Base-by-base conservation (phyloP, 2,113 vertebrate species). In the Echinops telfairi region DNA sequence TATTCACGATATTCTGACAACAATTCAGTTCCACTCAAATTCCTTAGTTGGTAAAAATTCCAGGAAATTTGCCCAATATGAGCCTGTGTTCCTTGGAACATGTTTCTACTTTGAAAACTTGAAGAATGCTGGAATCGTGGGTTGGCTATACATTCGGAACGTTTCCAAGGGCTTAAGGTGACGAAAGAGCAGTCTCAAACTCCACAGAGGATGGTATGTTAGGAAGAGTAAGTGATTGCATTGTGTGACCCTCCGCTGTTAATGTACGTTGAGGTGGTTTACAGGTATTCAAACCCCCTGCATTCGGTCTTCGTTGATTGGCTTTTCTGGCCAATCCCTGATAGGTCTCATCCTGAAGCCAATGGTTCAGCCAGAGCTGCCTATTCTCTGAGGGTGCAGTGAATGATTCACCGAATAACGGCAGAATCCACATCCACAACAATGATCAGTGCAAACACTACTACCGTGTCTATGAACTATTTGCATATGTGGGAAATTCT, bases 291-390 rank as follows among this genome's bases (percentile, higher is more conserved):
- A 85, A 38, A 58, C 66, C 9, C 12, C 79, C 23, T 11, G 40
- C 7, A 8, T 20, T 89, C n/a, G 68, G 22, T 76, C 40, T 88
- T 33, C 40, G 8, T 38, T 31, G 16, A 53, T 6, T 47, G n/a
- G 23, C 60, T 53, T 17, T 47, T 17, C 25, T 47, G 25, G 15
- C 11, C 40, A 60, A 73, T 11, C 25, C 23, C n/a, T 47, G 19
- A 10, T 70, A 70, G 83, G 33, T n/a, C 71, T 89, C 71, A 91
- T 11, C 62, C 38, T 64, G 33, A 91, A 92, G 47, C 83, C 76
- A 38, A 80, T 27, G 31, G 14, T 43, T 73, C 75, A 76, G 23
- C 14, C 62, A 78, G n/a, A 62, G 25, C 33, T 66, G 31, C 27
- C 6, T n/a, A 64, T 68, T 60, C 82, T 86, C 29, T 95, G 58